Conservation (phyloP, 2,113 vertebrate genomes). For the Entomyzon cyanotis region DNA sequence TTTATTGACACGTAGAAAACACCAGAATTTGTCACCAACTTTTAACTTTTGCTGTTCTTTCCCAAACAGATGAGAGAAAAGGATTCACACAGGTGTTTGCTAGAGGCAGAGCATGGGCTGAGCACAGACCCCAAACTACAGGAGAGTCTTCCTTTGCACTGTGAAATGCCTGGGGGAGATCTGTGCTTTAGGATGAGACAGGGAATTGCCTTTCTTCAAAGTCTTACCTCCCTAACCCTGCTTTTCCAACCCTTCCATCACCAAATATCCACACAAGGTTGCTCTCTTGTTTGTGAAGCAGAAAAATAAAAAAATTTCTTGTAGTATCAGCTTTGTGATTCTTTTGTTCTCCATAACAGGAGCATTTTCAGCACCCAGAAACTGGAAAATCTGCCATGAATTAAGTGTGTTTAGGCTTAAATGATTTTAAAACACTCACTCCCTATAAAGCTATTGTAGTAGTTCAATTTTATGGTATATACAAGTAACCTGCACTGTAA, state of each 20-base stretch:
- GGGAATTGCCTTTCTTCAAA: background rate
- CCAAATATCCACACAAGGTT: background rate
- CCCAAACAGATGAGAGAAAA: background rate
- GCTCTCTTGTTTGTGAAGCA: background rate
- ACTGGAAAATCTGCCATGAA: background rate
- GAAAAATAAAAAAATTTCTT: background rate
- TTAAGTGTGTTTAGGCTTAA: background rate
- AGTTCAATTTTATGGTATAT: background rate
- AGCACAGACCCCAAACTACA: background rate
- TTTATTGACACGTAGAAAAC: background rate
- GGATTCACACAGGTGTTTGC: background rate
- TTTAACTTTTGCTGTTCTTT: background rate
- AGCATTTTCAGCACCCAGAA: background rate
- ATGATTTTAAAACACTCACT: background rate
- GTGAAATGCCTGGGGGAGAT: background rate
- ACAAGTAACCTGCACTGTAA: background rate
- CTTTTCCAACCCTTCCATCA: background rate
- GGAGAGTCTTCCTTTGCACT: background rate
- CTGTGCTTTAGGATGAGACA: background rate
- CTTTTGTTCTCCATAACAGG: background rate
- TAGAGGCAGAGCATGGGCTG: background rate
- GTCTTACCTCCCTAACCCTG: background rate
- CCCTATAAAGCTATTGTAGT: background rate
- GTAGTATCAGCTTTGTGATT: background rate
- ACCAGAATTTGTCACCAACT: background rate